Evolutionary conservation across 1,140 invertebrate species (phyloP), one percentile per base, ranked within the genome.

Genomic region (Drosophila ananassae): DNA sequence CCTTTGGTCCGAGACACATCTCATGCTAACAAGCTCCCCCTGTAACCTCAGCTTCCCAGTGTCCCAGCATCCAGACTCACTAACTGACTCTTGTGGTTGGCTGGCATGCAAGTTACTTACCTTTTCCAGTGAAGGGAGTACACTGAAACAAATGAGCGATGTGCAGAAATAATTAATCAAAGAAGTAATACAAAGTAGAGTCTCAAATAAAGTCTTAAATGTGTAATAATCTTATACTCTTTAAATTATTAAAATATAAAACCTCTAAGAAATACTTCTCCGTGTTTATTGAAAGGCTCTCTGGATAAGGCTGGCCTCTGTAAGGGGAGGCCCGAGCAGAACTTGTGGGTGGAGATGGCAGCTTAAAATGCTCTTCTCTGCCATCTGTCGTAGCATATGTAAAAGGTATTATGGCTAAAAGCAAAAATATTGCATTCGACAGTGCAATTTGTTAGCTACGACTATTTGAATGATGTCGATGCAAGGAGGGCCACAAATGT

Each of bases 401-500:
- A 83, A 89, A 89, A 89, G 79, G 83, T 89, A 89, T 89, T 89
- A 89, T 89, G 79, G 83, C 83, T 89, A 89, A 89, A 89, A 89
- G 83, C 84, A 89, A 89, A 89, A 89, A 89, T 89, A 89, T 89
- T 89, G 83, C 83, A 89, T 79, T 89, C 83, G 83, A 89, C 83
- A 89, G 83, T 83, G 83, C 83, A 89, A 89, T 89, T 89, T 89
- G 83, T 89, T 89, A 89, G 83, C 83, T 58, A 47, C 72, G 61
- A 75, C 60, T 73, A 77, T 89, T 89, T 89, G 83, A 82, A 89
- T 89, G 79, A 83, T 89, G 83, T 89, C 73, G 73, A 79, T 46
- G 32, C 30, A 34, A 13, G 7, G 66, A 17, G 24, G 32, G 0
- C 41, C 12, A 8, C 32, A 32, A 32, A 32, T 32, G 32, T 32